These are phyloP conservation scores for Nemurella pictetii DNA, from an alignment of 2,888 invertebrate genomes.

Conservation along the genomic window DNA sequence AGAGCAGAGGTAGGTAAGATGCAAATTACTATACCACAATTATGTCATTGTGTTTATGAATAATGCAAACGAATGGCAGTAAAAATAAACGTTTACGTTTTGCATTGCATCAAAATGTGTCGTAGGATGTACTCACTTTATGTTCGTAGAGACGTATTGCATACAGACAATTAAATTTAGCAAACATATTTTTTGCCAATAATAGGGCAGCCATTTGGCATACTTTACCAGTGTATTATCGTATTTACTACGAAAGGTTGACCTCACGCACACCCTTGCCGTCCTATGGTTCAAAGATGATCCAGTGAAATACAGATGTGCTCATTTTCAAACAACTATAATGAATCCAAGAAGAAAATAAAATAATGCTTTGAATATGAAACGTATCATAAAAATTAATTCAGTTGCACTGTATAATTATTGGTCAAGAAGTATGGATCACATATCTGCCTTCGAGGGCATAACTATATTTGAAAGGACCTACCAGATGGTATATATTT, in stretches of 20 bases:
- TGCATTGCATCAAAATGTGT: neutral
- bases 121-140: neutral
- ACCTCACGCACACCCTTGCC: too few relatives aligned
- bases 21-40: conserved; percentile 29
- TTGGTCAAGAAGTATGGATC: neutral
- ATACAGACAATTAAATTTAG: too few relatives aligned
- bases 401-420: neutral
- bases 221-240: too few relatives aligned
- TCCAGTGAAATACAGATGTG: too few relatives aligned
- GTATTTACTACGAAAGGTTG: too few relatives aligned
- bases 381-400: neutral
- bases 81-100: conserved; percentile 1
- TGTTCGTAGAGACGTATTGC: neutral
- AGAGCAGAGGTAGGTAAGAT: neutral
- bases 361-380: neutral
- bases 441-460: neutral
- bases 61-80: conserved; percentile 17
- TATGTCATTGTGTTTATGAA: conserved; percentile 26
- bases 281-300: too few relatives aligned
- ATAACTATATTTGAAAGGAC: neutral
- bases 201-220: too few relatives aligned
- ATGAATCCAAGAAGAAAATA: too few relatives aligned
- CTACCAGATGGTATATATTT: neutral
- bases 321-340: too few relatives aligned
- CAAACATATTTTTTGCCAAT: too few relatives aligned